Evolutionary conservation across 1,140 invertebrate genomes (phyloP), one percentile per base, ranked within the genome.

Genomic region (Varroa destructor): DNA sequence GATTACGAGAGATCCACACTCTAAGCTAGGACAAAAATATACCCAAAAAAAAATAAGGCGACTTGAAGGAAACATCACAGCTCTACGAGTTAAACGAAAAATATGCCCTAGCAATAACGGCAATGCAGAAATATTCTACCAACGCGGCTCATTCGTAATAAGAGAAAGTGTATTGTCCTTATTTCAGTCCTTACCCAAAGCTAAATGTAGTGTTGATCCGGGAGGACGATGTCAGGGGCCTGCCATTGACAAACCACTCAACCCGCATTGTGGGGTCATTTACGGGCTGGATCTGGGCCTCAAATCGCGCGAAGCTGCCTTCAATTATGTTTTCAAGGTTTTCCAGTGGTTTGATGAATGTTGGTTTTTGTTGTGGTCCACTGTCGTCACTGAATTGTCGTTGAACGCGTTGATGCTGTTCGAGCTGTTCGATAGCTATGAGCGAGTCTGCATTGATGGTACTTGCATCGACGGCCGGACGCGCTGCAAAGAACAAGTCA

Each of bases 231-330:
- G 90, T 93, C 75, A 94, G 90, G 57, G 89, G 85, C 80, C 86
- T 86, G 76, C 92, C 93, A 86, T 99, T 93, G 82, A 95, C 93
- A 81, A 90, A 93, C 94, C 94, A 99, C 81, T 98, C 93, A 76
- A 98, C 90, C 82, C 88, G 88, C 93, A 98, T 97, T 37, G 89
- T 91, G 25, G 93, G 91, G 80, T 98, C 95, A 76, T 91, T 93
- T 43, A 96, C 89, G 73, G 94, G 95, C 71, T 88, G 89, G 0
- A 97, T 84, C 79, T 94, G 90, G 74, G 88, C 92, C 84, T 97
- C 93, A 78, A 97, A 96, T 79, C 95, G 91, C 73, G 90, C 90
- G 80, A 92, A 91, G 73, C 88, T 84, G 71, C 91, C 91, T 82
- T 96, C 93, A 79, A 89, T 86, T 43, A 93, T 83, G 78, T 92